These are phyloP conservation scores for Lepidothrix coronata DNA, from an alignment of 2,113 vertebrate genomes.

Conservation along the genomic window DNA sequence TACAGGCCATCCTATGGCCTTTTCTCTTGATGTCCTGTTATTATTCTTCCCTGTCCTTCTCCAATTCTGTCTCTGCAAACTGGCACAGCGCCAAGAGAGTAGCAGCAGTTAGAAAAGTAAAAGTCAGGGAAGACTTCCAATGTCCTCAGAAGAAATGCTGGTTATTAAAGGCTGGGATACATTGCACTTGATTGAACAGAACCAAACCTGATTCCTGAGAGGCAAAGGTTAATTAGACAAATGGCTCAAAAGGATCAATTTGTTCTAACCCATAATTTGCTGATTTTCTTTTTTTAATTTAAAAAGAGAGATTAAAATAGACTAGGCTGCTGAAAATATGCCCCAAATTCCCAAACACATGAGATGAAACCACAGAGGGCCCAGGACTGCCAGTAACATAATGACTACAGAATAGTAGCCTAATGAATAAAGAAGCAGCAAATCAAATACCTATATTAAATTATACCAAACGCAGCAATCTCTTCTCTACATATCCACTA, in stretches of 20 bases:
- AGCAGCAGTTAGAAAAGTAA: neutral
- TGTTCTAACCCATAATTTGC: conserved; percentile 20
- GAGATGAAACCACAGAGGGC: neutral
- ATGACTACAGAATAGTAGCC: neutral
- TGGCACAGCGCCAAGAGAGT: neutral
- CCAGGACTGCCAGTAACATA: neutral
- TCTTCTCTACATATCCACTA: neutral
- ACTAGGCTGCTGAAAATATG: neutral
- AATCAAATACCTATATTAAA: neutral
- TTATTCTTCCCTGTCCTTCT: neutral
- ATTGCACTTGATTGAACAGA: neutral
- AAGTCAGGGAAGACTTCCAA: neutral
- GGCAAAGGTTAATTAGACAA: conserved; percentile 45
- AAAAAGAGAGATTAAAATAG: conserved; percentile 1
- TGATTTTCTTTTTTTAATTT: neutral
- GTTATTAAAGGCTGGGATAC: neutral
- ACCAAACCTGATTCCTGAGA: conserved; percentile 14
- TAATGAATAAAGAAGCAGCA: conserved; percentile 1
- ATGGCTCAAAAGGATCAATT: conserved; percentile 7
- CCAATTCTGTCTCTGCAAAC: neutral
- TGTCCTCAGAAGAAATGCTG: neutral
- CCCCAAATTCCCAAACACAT: neutral
- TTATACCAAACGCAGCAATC: neutral
- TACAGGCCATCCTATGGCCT: neutral
- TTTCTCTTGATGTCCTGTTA: neutral